These are phyloP conservation scores for Orchestia grillus DNA, from an alignment of 1,140 invertebrate genomes.

Conservation along the genomic window DNA sequence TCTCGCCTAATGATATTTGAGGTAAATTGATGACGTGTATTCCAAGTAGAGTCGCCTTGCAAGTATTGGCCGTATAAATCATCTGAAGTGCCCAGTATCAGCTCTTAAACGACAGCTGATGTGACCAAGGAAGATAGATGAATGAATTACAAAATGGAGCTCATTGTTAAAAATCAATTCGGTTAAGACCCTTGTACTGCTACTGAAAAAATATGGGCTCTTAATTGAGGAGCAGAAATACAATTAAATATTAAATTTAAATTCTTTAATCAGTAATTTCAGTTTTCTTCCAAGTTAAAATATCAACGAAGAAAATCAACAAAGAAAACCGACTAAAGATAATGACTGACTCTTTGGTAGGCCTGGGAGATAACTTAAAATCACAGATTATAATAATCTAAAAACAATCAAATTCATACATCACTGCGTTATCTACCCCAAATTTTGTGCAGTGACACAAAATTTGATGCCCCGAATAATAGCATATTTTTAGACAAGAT, in stretches of 20 bases:
- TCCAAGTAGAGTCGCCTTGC: background rate
- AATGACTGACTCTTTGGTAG: conserved; percentile 43
- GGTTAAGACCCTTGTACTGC: background rate
- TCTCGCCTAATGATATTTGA: too few species aligned
- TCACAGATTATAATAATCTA: background rate
- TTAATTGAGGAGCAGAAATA: background rate
- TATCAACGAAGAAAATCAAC: conserved; percentile 27
- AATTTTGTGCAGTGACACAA: too few species aligned
- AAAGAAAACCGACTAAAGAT: background rate
- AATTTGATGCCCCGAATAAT: too few species aligned
- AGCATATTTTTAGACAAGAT: background rate
- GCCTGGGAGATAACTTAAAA: background rate
- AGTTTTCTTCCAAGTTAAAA: background rate
- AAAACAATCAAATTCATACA: background rate
- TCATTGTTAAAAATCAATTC: background rate
- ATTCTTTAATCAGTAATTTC: background rate
- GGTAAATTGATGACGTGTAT: too few species aligned
- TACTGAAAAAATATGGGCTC: background rate
- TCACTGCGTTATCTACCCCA: background rate
- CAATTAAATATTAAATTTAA: background rate
- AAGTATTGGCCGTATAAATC: background rate
- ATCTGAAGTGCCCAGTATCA: background rate
- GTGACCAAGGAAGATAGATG: background rate
- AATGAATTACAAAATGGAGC: background rate
- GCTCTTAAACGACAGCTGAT: background rate